Conservation (phyloP, 2,113 vertebrate genomes). For the Arizona elegans region DNA sequence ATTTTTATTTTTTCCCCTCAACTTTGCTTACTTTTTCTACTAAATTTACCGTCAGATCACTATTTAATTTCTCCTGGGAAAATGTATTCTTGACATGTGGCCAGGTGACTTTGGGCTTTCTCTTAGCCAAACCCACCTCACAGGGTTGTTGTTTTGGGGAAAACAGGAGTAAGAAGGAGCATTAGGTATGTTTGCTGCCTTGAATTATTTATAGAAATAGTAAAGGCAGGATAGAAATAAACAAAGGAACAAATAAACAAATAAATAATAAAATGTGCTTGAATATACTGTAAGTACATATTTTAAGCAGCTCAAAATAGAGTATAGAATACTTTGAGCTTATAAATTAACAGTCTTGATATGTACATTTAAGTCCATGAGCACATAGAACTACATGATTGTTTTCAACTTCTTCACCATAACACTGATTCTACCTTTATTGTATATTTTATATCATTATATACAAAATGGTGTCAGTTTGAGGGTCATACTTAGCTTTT, state of each 20-base stretch:
- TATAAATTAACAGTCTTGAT: fast-evolving
- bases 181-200: too few relatives aligned
- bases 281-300: neutral
- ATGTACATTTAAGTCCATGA: neutral
- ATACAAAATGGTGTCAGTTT: neutral
- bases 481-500: neutral
- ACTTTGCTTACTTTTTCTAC: neutral
- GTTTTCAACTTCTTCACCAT: neutral
- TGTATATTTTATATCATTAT: neutral
- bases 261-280: neutral
- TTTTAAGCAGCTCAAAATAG: neutral
- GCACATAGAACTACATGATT: neutral
- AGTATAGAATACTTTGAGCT: neutral
- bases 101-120: too few relatives aligned
- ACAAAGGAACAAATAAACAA: neutral
- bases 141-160: too few relatives aligned
- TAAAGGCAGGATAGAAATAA: neutral
- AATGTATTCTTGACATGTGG: neutral
- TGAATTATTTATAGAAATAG: too few relatives aligned
- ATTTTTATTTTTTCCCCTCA: neutral
- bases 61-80: neutral
- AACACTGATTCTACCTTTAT: neutral
- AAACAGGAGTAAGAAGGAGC: too few relatives aligned
- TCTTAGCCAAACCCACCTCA: too few relatives aligned
- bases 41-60: neutral